Conservation (phyloP, 2,113 vertebrate species). For the Erythrolamprus reginae region DNA sequence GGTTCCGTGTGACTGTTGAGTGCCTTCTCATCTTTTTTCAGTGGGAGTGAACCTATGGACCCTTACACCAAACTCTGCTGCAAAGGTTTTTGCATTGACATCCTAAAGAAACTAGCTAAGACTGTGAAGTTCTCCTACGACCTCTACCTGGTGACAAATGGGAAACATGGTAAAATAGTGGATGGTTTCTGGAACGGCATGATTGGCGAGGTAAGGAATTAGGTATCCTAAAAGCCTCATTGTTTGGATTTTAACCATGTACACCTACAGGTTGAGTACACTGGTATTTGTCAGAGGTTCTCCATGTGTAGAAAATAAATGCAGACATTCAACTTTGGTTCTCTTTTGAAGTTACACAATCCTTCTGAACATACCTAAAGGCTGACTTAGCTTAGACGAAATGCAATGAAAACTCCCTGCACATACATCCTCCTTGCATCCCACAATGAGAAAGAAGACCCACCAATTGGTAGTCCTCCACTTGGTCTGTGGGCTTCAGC, state of each 20-base stretch:
- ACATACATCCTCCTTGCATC: neutral
- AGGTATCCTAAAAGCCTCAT: neutral
- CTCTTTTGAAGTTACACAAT: neutral
- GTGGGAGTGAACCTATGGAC: constrained; percentile 59
- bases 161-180: constrained; percentile 94
- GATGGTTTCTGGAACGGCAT: constrained; percentile 96
- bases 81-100: constrained; percentile 98
- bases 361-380: neutral
- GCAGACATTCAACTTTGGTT: neutral
- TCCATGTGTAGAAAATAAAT: neutral
- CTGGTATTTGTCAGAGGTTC: neutral
- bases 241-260: neutral
- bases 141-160: constrained; percentile 97
- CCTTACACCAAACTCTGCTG: constrained; percentile 96
- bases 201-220: constrained; percentile 90
- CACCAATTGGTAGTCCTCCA: neutral
- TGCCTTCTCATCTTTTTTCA: neutral
- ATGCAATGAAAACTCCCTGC: neutral
- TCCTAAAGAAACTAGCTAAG: constrained; percentile 93
- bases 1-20: neutral
- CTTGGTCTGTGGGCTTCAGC: neutral
- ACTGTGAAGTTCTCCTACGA: constrained; percentile 93
- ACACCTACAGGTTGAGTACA: neutral
- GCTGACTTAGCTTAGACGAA: neutral
- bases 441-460: neutral